Conservation (phyloP, 2,113 vertebrate genomes). For the Cyprinus carpio region DNA sequence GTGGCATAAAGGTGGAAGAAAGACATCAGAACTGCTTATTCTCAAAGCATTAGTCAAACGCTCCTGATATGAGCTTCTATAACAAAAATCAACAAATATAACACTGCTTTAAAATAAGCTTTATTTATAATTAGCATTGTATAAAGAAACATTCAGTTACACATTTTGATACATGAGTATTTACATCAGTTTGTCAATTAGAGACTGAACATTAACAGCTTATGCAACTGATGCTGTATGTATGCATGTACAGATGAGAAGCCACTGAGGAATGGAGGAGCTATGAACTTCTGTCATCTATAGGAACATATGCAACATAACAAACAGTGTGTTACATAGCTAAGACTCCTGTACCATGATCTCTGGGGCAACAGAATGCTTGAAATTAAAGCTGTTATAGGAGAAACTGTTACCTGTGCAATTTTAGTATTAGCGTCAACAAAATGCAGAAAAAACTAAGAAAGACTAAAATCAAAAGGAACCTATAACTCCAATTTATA, state of each 20-base stretch:
- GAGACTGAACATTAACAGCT: constrained; percentile 67
- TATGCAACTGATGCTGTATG: constrained; percentile 59
- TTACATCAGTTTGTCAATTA: constrained; percentile 65
- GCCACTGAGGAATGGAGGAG: constrained; percentile 17
- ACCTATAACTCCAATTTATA: constrained; percentile 6
- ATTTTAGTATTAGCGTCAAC: not conserved
- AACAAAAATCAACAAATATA: constrained; percentile 67
- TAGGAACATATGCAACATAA: constrained; percentile 26
- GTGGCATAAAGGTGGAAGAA: constrained; percentile 64
- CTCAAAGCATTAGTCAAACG: not conserved
- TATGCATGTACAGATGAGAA: constrained; percentile 44
- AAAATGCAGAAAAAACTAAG: not conserved
- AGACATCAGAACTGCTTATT: constrained; percentile 42
- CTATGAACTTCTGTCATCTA: constrained; percentile 24
- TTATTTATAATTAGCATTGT: constrained; percentile 78
- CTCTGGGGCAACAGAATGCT: not conserved
- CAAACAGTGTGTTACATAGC: not conserved
- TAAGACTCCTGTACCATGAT: not conserved
- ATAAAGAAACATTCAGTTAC: constrained; percentile 77
- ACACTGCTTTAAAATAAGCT: constrained; percentile 67
- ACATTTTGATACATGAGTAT: constrained; percentile 76
- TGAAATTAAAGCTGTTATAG: not conserved
- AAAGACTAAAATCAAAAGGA: not conserved
- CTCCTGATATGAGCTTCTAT: constrained; percentile 4
- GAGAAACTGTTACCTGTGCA: not conserved